Base-by-base conservation (phyloP, 2,113 vertebrate species). In the Ctenodactylus gundi region DNA sequence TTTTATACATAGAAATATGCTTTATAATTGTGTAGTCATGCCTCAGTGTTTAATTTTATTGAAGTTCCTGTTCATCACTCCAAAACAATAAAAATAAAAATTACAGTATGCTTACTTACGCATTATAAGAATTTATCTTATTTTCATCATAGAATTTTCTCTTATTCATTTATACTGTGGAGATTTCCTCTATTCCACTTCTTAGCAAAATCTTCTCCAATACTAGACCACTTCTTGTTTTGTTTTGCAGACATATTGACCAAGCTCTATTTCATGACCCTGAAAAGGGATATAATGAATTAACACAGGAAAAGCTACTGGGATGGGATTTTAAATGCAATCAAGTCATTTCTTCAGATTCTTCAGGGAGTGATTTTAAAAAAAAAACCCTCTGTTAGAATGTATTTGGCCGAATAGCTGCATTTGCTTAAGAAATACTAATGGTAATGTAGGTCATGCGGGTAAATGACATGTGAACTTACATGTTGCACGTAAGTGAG, bases 281-380 rank as follows among this genome's bases (percentile, higher is more conserved):
- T 94, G 21, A 18, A 15, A 67, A 85, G 18, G 31, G 20, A 27
- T 77, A 46, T 73, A 88, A 85, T 95, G 53, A 88, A 91, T 86
- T 85, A 64, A 97, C 55, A 90, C 13, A 94, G 94, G 86, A 23
- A 96, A 97, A 96, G 81, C 73, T 41, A 60, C 20, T 90, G 5
- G 34, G 11, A 41, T 88, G 68, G 68, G 65, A 64, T 93, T 34
- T 95, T 92, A 85, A 95, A 68, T 70, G 18, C n/a, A 58, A 93
- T 93, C 91, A 73, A 93, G 77, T 31, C 90, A 95, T 97, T 95
- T 88, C 70, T 31, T 95, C 95, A 36, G 65, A 68, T 78, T 92
- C 93, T 87, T 57, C 13, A 88, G 53, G 89, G 90, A 82, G 82
- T 87, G 58, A 51, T 58, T 96, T 95, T 95, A 84, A 93, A 39